These are phyloP conservation scores for Baryphthengus martii DNA, from an alignment of 2,113 vertebrate genomes.

Conservation along the genomic window DNA sequence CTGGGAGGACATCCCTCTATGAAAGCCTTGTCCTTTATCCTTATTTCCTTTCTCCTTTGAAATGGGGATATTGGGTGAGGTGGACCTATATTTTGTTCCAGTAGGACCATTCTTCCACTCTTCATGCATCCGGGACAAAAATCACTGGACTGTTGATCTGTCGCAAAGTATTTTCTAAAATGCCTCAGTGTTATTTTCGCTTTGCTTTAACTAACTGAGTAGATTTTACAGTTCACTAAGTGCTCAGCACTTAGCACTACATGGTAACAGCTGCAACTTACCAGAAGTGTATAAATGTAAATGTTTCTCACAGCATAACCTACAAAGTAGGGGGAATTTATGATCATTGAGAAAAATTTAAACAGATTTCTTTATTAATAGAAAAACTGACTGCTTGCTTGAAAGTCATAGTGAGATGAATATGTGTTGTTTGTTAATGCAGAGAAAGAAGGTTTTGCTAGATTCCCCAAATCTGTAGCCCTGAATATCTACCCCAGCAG, in stretches of 20 bases:
- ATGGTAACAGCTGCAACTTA: not conserved
- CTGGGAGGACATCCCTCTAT: not conserved
- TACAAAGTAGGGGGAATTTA: not conserved
- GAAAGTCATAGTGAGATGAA: not conserved
- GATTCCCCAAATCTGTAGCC: not conserved
- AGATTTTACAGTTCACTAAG: not conserved
- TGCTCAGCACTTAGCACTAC: no score
- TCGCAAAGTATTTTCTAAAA: not conserved
- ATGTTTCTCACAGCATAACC: not conserved
- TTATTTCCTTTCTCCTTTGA: not conserved
- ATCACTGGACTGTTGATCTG: not conserved
- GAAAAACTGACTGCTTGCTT: not conserved
- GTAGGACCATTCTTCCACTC: not conserved
- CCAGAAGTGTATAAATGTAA: not conserved
- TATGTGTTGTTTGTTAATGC: not conserved
- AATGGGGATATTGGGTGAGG: not conserved
- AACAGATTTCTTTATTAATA: not conserved
- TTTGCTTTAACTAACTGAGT: not conserved
- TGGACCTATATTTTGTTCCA: not conserved
- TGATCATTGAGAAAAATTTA: not conserved
- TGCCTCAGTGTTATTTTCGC: not conserved
- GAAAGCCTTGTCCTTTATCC: not conserved
- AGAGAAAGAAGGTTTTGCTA: not conserved
- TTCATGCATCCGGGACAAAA: not conserved
- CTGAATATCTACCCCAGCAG: not conserved